These are phyloP conservation scores for Drosophila orena DNA, from an alignment of 1,140 invertebrate genomes.

Conservation along the genomic window DNA sequence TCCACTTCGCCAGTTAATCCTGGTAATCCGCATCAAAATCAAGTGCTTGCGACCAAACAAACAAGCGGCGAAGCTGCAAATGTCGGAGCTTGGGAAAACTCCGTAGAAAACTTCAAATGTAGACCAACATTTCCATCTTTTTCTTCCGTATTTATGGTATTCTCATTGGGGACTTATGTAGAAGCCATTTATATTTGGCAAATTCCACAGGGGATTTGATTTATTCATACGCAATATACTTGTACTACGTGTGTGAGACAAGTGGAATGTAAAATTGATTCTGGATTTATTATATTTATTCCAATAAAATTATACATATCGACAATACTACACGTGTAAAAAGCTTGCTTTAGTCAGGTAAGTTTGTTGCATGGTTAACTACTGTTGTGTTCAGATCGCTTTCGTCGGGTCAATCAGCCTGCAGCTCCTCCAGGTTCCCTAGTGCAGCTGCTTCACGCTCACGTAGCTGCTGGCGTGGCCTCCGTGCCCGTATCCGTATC, in stretches of 20 bases:
- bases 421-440: slow-evolving; percentile 13
- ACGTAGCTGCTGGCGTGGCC: slow-evolving; percentile 80
- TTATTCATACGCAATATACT: too few species aligned
- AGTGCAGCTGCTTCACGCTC: slow-evolving; percentile 71
- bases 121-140: neutral
- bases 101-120: too few species aligned
- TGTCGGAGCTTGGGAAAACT: slow-evolving; percentile 32
- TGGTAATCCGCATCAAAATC: slow-evolving; percentile 45
- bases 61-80: slow-evolving; percentile 9
- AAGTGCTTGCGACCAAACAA: slow-evolving; percentile 15
- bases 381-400: neutral
- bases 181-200: too few species aligned
- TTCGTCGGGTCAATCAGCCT: neutral
- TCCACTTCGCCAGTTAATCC: slow-evolving; percentile 42
- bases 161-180: too few species aligned
- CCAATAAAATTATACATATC: slow-evolving; percentile 13
- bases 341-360: slow-evolving; percentile 25
- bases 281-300: slow-evolving; percentile 21
- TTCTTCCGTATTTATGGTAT: too few species aligned
- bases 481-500: slow-evolving; percentile 57
- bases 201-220: too few species aligned
- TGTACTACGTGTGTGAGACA: too few species aligned
- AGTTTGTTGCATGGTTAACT: slow-evolving; percentile 21
- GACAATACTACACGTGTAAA: slow-evolving; percentile 17
- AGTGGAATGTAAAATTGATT: too few species aligned